Evolutionary conservation across 2,888 invertebrate species (phyloP).

Genomic region (Morpho deidamia): DNA sequence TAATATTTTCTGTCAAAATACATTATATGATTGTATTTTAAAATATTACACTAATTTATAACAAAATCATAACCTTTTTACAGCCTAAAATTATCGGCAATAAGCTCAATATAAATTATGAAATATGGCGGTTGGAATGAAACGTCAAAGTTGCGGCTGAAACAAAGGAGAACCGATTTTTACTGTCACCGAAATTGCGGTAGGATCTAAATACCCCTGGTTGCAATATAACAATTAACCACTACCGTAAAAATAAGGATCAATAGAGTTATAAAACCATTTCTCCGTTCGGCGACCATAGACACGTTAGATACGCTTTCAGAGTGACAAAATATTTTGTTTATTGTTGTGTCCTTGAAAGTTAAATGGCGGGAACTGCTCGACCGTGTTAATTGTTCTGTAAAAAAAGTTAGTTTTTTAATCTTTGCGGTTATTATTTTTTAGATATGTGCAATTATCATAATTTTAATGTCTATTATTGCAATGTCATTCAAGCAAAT

Average conservation of each 20-base stretch:
- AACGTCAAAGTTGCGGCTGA: slow-evolving; percentile 10
- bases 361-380: slow-evolving; percentile 6
- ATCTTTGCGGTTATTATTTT: background rate
- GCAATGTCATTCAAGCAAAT: no score
- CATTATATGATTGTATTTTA: no score
- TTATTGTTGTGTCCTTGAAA: background rate
- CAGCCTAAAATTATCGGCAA: slow-evolving; percentile 7
- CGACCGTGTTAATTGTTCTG: slow-evolving; percentile 3
- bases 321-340: slow-evolving; percentile 9
- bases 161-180: slow-evolving; percentile 6
- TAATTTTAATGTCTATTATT: no score
- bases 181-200: slow-evolving; percentile 11
- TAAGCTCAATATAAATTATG: slow-evolving; percentile 5
- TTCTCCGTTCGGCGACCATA: slow-evolving; percentile 6
- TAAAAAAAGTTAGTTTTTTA: background rate
- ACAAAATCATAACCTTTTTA: background rate
- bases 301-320: slow-evolving; percentile 11
- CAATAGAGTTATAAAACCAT: slow-evolving; percentile 13
- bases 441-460: no score
- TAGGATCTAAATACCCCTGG: slow-evolving; percentile 10
- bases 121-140: slow-evolving; percentile 7
- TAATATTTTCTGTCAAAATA: no score
- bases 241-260: slow-evolving; percentile 13
- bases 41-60: no score
- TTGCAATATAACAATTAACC: slow-evolving; percentile 12